Conservation (phyloP, 2,113 vertebrate species). For the Triplophysa dalaica region DNA sequence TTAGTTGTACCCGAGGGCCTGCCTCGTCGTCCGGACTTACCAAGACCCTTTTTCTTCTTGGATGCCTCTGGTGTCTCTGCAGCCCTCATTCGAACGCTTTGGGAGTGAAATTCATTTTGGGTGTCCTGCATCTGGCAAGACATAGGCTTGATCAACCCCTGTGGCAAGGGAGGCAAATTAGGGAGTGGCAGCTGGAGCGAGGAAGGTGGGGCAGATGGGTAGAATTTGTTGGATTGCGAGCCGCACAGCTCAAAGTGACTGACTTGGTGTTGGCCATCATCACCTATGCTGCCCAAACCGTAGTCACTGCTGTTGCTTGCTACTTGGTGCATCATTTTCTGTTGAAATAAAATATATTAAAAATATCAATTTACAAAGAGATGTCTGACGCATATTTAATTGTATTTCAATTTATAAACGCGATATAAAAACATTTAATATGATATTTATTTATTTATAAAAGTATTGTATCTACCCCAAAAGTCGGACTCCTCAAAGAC, state of each 20-base stretch:
- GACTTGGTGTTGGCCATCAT: slow-evolving; percentile 85
- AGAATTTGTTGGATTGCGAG: slow-evolving; percentile 87
- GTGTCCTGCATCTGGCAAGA: slow-evolving; percentile 87
- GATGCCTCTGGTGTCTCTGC: slow-evolving; percentile 85
- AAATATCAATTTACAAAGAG: not conserved
- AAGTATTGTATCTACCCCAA: not conserved
- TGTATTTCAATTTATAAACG: not conserved
- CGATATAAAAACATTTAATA: not conserved
- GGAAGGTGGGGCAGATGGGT: slow-evolving; percentile 80
- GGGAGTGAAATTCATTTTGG: slow-evolving; percentile 82
- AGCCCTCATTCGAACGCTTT: slow-evolving; percentile 79
- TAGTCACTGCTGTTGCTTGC: slow-evolving; percentile 85
- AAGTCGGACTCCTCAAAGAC: not conserved
- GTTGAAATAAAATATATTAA: slow-evolving; percentile 57
- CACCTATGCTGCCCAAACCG: slow-evolving; percentile 85
- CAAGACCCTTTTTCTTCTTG: slow-evolving; percentile 94
- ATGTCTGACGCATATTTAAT: not conserved
- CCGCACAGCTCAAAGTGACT: slow-evolving; percentile 91
- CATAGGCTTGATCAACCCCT: slow-evolving; percentile 86
- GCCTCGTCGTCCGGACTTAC: slow-evolving; percentile 90
- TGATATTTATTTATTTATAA: not conserved
- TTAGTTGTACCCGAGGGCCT: slow-evolving; percentile 96
- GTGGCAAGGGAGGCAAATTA: slow-evolving; percentile 73
- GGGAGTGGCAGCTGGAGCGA: slow-evolving; percentile 73
- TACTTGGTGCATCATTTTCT: slow-evolving; percentile 99